Percentiles rank a stretch among this genome's conserved stretches.
Conservation (phyloP, 2,888 invertebrate genomes). For the Aromia moschata region DNA sequence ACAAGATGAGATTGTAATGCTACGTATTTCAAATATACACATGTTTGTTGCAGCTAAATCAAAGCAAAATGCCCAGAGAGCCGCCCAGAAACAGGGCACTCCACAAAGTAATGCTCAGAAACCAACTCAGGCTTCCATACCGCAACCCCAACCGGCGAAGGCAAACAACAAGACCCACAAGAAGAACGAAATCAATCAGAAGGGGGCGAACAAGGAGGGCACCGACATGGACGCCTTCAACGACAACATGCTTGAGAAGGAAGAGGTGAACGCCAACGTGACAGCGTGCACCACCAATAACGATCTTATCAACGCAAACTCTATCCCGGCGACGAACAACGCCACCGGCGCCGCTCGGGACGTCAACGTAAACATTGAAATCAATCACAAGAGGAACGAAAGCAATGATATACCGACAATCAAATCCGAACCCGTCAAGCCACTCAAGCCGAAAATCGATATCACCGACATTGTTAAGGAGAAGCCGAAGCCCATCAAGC, state of each 20-base stretch:
- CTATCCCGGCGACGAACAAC: slow-evolving; percentile 16
- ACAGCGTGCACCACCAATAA: slow-evolving; percentile 18
- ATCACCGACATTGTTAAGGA: slow-evolving; percentile 60
- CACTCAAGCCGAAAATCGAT: slow-evolving; percentile 42
- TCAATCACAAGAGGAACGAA: slow-evolving; percentile 27
- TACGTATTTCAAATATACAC: no score
- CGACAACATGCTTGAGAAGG: slow-evolving; percentile 50
- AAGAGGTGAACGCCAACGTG: slow-evolving; percentile 25
- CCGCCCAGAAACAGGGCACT: slow-evolving; percentile 35
- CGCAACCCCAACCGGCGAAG: slow-evolving; percentile 62
- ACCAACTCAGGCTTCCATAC: slow-evolving; percentile 47
- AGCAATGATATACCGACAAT: slow-evolving; percentile 34
- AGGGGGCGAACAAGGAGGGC: slow-evolving; percentile 69
- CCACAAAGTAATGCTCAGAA: slow-evolving; percentile 33
- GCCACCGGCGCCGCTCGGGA: slow-evolving; percentile 10
- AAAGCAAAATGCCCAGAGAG: slow-evolving; percentile 54
- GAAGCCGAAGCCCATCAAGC: slow-evolving; percentile 50
- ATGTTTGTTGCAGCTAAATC: slow-evolving; percentile 55
- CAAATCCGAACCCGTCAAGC: slow-evolving; percentile 29
- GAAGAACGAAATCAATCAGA: slow-evolving; percentile 66
- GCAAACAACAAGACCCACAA: slow-evolving; percentile 65
- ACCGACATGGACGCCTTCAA: slow-evolving; percentile 71
- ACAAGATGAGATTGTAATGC: no score
- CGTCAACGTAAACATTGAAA: slow-evolving; percentile 23
- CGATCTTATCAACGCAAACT: slow-evolving; percentile 35